Percentiles rank a stretch among this genome's conserved stretches.
These are phyloP conservation scores for Panurus biarmicus DNA, from an alignment of 2,113 vertebrate species.

Conservation along the genomic window DNA sequence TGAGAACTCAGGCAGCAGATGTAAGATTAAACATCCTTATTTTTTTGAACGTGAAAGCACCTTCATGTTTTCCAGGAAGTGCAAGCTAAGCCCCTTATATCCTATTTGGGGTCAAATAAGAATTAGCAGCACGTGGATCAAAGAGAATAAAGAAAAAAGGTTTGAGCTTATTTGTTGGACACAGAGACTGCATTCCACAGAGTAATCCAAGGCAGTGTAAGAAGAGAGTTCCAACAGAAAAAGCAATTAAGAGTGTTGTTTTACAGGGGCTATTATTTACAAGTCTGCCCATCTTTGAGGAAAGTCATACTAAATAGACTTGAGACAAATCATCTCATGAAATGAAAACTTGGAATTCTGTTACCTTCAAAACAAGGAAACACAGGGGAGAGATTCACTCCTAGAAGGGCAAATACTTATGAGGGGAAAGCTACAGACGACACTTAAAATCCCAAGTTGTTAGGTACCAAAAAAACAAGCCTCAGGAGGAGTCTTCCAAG, in stretches of 20 bases:
- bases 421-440: neutral
- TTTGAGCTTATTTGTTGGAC: neutral
- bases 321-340: neutral
- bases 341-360: neutral
- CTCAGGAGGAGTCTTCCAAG: neutral
- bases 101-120: neutral
- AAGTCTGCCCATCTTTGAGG: neutral
- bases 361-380: neutral
- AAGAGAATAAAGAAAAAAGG: neutral
- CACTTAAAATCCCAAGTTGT: neutral
- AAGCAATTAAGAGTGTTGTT: neutral
- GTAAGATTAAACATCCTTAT: neutral
- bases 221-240: neutral
- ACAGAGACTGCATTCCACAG: neutral
- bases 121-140: neutral
- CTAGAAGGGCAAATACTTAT: neutral
- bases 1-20: neutral
- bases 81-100: neutral
- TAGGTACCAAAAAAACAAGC: neutral
- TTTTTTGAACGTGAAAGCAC: neutral
- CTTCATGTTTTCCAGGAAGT: neutral
- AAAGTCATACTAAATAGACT: neutral
- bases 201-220: neutral
- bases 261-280: neutral
- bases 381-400: accelerated